Evolutionary conservation across 2,797 vertebrate genomes (phyloP), one percentile per base, ranked within the genome.

Genomic region (Xenops minutus): DNA sequence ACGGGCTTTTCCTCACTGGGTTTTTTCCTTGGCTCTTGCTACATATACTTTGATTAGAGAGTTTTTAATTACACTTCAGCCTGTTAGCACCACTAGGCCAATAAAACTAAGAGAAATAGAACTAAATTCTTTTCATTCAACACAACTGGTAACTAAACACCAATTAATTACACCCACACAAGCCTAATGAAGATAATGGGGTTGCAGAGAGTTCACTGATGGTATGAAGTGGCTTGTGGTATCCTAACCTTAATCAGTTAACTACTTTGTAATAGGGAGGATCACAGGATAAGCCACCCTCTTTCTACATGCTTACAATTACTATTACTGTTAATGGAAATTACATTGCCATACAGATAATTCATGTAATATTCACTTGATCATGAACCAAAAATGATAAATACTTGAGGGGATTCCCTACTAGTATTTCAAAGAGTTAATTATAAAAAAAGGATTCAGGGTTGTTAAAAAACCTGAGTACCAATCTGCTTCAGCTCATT

Each of bases 181-280:
- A 74, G 94, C 91, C 93, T 97, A 97, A 94, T 96, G 96, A 96
- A 96, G 93, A 96, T 96, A 96, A 97, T 97, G 96, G 91, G 93
- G 96, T 96, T 97, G 94, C 88, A 88, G 80, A 95, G 91, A 95
- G 94, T 96, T 96, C 94, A 96, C n/a, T 4, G 12, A 82, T 90
- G 64, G 74, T 86, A 96, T 93, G 93, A 96, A 96, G 80, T 96
- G 94, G 89, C 91, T 97, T 77, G 93, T 83, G 87, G 84, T 69
- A 91, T 78, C 93, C 92, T 95, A 96, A 96, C 93, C 95, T 96
- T 96, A 96, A 97, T 97, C 91, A 96, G 92, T 95, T 95, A 97
- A 96, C 93, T 95, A 90, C 96, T 86, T 83, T 7, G 63, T 95
- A 97, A 96, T 93, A 86, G 91, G 85, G 56, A 81, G 91, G 94